Conservation (phyloP, 2,888 invertebrate genomes). For the Beris morrisii region DNA sequence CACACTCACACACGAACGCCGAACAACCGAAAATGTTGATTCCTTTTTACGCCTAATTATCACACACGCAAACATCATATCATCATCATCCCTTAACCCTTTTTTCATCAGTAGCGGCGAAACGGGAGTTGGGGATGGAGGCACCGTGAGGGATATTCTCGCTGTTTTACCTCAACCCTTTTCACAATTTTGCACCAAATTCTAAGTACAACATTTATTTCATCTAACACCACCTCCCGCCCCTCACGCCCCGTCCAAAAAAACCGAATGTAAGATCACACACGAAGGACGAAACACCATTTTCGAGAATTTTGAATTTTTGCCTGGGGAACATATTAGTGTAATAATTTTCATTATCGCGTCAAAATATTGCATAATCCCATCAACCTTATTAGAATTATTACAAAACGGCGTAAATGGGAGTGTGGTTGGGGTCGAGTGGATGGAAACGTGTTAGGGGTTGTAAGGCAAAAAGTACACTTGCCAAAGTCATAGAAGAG, state of each 20-base stretch:
- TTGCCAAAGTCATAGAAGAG: no score
- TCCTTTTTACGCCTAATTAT: constrained; percentile 37
- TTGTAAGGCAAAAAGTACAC: no score
- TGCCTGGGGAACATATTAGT: constrained; percentile 37
- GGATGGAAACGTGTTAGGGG: no score
- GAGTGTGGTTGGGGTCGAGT: neutral
- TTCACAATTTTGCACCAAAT: neutral
- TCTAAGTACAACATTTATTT: constrained; percentile 13
- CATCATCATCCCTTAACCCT: neutral
- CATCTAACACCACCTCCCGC: neutral
- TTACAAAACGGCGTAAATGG: constrained; percentile 16
- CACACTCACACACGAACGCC: constrained; percentile 29
- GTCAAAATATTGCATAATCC: constrained; percentile 38
- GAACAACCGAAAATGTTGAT: constrained; percentile 31
- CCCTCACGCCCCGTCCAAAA: constrained; percentile 13
- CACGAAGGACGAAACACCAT: constrained; percentile 10
- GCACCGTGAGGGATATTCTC: neutral
- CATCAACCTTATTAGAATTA: constrained; percentile 37
- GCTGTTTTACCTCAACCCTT: neutral
- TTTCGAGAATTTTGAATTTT: constrained; percentile 36
- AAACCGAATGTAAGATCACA: constrained; percentile 20
- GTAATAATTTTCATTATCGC: constrained; percentile 40
- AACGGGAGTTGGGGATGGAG: neutral
- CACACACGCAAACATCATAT: constrained; percentile 34
- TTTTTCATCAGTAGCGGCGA: constrained; percentile 10